These are phyloP conservation scores for Prinia subflava DNA, from an alignment of 2,113 vertebrate genomes.

Conservation along the genomic window DNA sequence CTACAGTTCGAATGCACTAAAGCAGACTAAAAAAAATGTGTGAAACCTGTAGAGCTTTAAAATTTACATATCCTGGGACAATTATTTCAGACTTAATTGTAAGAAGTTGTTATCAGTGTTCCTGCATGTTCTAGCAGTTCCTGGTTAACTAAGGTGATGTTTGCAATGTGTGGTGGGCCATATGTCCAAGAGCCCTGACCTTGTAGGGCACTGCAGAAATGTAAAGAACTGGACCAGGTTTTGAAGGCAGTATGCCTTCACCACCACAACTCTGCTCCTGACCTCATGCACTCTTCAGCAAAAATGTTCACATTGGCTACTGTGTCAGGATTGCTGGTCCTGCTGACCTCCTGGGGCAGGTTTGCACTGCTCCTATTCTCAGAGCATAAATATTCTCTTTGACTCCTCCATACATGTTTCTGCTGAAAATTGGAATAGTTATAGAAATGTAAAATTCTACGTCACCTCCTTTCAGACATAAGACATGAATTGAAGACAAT, in stretches of 20 bases:
- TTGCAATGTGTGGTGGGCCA: accelerated
- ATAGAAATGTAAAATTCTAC: background rate
- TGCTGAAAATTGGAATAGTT: background rate
- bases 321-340: background rate
- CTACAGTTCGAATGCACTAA: background rate
- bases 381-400: background rate
- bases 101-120: background rate
- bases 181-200: background rate
- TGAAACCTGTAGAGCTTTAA: background rate
- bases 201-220: background rate
- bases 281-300: background rate
- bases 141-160: background rate
- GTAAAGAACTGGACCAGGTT: background rate
- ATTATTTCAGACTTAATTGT: background rate
- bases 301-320: background rate
- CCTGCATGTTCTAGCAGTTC: background rate
- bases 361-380: background rate
- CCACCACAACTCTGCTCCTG: background rate
- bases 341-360: background rate
- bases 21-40: background rate
- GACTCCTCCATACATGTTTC: background rate
- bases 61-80: background rate
- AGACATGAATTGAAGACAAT: background rate
- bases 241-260: background rate
- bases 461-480: background rate